phyloP scores from a whole-genome alignment of 53 echinoderm and acorn worm genomes.

The Temnopleurus reevesii region DNA sequence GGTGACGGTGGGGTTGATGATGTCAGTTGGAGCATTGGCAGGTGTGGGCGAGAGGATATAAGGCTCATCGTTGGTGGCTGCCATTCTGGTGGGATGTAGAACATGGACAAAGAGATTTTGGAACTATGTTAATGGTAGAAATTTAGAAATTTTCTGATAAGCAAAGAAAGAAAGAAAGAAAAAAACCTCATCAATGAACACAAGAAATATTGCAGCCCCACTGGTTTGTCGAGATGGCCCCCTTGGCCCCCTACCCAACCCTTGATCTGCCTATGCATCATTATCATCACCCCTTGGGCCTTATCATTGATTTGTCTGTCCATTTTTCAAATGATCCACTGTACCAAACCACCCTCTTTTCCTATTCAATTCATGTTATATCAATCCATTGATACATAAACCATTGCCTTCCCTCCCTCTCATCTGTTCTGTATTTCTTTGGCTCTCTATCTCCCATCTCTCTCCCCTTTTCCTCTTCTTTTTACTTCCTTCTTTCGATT shows the following conservation, averaged over 20 bases:
- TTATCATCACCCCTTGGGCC: too few relatives aligned
- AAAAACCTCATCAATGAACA: too few relatives aligned
- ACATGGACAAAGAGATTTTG: too few relatives aligned
- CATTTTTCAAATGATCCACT: neutral
- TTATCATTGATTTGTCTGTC: neutral
- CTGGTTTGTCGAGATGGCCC: too few relatives aligned
- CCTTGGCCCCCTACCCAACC: too few relatives aligned
- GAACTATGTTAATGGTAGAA: too few relatives aligned
- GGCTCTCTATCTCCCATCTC: neutral
- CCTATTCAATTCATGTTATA: too few relatives aligned
- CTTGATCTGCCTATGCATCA: too few relatives aligned
- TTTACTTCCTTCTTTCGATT: too few relatives aligned
- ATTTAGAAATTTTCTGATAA: too few relatives aligned
- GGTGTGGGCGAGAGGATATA: conserved; percentile 4
- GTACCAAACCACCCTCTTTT: neutral
- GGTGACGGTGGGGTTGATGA: neutral
- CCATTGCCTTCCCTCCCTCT: neutral
- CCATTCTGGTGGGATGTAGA: neutral
- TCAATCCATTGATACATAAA: neutral
- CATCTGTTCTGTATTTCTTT: neutral
- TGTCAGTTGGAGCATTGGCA: neutral
- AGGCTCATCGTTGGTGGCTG: conserved; percentile 36
- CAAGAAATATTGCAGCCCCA: too few relatives aligned
- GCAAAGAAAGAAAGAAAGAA: too few relatives aligned
- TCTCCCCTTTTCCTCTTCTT: neutral